Base-by-base conservation (phyloP, 2,113 vertebrate species). In the Nesogale talazaci region DNA sequence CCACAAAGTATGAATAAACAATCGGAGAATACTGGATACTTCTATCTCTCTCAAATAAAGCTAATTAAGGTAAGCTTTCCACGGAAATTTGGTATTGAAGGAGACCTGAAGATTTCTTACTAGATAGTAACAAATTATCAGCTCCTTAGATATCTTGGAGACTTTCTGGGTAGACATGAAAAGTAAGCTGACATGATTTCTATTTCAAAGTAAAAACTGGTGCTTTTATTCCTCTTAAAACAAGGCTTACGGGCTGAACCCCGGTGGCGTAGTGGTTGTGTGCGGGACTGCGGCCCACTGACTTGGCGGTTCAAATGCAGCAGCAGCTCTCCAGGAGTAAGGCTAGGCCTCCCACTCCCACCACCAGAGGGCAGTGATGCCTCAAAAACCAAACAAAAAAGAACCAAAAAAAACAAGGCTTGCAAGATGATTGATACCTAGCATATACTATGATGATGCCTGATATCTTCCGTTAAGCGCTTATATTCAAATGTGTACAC, bases 401-500 rank as follows among this genome's bases (percentile, higher is more conserved):
- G n/a, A n/a, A n/a, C n/a, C n/a, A n/a, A n/a, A n/a, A n/a, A n/a
- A n/a, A n/a, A n/a, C n/a, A n/a, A 8, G 38, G 87, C 42, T 96
- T 90, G 72, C 0, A 91, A 92, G 83, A 72, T 92, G 67, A 0
- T 67, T 92, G 70, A 0, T 65, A 1, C 42, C 82, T 94, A 82
- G 79, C 82, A 90, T 81, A 5, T 22, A 94, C 9, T 94, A 36
- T 76, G 93, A 77, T 94, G 80, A 42, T 1, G 57, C 80, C n/a
- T 34, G 14, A 75, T 25, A 19, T 3, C 1, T 65, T 23, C 11
- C 29, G 40, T 46, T 27, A 12, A 82, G 52, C 63, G 56, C 56
- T 69, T 52, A 86, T 29, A 88, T 40, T 70, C 36, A 46, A 19
- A 74, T 29, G 42, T 34, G 67, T 87, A 83, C 89, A 88, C 6